Evolutionary conservation across 1,140 invertebrate species (phyloP), one percentile per base, ranked within the genome.

Genomic region (Orussus abietinus): DNA sequence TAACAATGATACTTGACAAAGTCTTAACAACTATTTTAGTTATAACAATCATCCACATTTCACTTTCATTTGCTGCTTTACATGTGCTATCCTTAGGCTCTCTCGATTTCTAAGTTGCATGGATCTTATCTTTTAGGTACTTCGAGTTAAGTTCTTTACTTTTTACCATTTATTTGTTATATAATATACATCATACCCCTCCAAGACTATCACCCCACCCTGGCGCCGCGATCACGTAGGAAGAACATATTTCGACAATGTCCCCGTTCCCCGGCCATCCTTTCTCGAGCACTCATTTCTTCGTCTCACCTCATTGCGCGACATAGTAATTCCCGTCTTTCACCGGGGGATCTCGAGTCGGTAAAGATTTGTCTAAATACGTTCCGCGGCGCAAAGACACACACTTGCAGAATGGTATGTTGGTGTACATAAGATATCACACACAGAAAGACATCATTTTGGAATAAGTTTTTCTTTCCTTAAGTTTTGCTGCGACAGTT

Each of bases 321-420:
- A n/a, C n/a, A n/a, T n/a, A n/a, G n/a, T n/a, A n/a, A n/a, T n/a
- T n/a, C n/a, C n/a, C n/a, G n/a, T n/a, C n/a, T n/a, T n/a, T n/a
- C n/a, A n/a, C n/a, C n/a, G n/a, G n/a, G n/a, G n/a, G n/a, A n/a
- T n/a, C n/a, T n/a, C n/a, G n/a, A n/a, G n/a, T n/a, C n/a, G n/a
- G n/a, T n/a, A n/a, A n/a, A n/a, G n/a, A n/a, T n/a, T 45, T 41
- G 42, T 63, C 62, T 59, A 71, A 67, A 65, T 64, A 59, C 62
- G 62, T 64, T 67, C 47, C 37, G 53, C 50, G 47, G 38, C 42
- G n/a, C n/a, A n/a, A n/a, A n/a, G n/a, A 55, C 54, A 61, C 51
- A 71, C 68, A 71, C 66, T 66, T 70, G 66, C 68, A 70, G 65
- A 72, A 72, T 74, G 71, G 71, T 74, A 74, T 74, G 71, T 74